Evolutionary conservation across 2,113 vertebrate species (phyloP).

Genomic region (Proteles cristata): DNA sequence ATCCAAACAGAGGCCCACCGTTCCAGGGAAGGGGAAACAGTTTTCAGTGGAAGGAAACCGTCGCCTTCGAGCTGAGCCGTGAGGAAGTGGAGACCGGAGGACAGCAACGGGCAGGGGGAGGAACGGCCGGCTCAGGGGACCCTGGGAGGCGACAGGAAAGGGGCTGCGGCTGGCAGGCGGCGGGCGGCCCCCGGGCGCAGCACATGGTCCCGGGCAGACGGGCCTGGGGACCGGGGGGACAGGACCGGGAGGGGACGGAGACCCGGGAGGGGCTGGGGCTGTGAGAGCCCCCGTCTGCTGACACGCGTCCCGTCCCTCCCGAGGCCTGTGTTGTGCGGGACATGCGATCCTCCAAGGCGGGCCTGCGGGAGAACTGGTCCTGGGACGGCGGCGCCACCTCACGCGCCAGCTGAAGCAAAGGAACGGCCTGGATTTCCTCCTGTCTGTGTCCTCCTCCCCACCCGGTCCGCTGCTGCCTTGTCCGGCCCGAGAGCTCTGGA

Average conservation of each 20-base stretch:
- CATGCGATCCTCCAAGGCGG: too few relatives aligned
- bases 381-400: background rate
- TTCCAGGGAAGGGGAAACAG: background rate
- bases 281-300: background rate
- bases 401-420: too few relatives aligned
- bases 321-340: background rate
- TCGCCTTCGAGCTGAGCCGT: background rate
- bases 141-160: background rate
- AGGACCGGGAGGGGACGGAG: background rate
- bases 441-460: background rate
- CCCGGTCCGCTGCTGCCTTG: background rate
- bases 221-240: background rate
- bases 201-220: background rate
- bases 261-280: background rate
- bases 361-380: background rate
- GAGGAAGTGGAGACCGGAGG: background rate
- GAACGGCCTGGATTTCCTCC: background rate
- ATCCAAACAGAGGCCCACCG: background rate
- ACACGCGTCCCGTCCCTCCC: background rate
- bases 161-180: too few relatives aligned
- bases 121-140: background rate
- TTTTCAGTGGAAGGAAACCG: background rate
- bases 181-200: too few relatives aligned
- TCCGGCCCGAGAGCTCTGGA: background rate
- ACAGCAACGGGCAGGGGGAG: background rate